phyloP scores from a whole-genome alignment of 2,113 vertebrate species.

The Lamprotornis superbus region DNA sequence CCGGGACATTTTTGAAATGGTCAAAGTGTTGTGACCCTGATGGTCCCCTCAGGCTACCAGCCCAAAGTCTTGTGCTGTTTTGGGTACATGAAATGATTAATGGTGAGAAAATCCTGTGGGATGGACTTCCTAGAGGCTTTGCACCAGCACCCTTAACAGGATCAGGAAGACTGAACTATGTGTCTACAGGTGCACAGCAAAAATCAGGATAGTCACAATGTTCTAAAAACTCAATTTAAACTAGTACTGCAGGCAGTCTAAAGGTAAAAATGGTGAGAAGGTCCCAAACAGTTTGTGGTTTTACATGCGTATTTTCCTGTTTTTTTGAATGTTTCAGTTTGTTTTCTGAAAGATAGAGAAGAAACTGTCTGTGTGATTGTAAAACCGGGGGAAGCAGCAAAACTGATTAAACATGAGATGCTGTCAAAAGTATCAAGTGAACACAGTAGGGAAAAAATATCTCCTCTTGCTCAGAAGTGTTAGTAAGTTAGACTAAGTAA shows the following conservation, averaged over 20 bases:
- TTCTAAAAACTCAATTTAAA: neutral
- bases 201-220: neutral
- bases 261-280: neutral
- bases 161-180: neutral
- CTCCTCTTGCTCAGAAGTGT: neutral
- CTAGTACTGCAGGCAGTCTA: neutral
- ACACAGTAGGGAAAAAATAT: neutral
- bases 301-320: neutral
- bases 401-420: conserved; percentile 26
- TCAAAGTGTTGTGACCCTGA: neutral
- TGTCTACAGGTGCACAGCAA: neutral
- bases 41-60: neutral
- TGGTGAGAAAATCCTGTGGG: neutral
- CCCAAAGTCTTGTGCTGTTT: neutral
- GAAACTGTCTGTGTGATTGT: neutral
- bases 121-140: neutral
- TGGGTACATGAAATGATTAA: neutral
- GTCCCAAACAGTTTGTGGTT: conserved; percentile 7
- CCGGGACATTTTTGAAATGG: neutral
- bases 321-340: neutral
- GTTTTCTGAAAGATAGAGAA: neutral
- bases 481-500: neutral
- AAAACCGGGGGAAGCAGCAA: conserved; percentile 2
- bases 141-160: neutral
- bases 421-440: neutral